Evolutionary conservation across 2,797 vertebrate species (phyloP), one percentile per base, ranked within the genome.

Genomic region (Urophycis tenuis): DNA sequence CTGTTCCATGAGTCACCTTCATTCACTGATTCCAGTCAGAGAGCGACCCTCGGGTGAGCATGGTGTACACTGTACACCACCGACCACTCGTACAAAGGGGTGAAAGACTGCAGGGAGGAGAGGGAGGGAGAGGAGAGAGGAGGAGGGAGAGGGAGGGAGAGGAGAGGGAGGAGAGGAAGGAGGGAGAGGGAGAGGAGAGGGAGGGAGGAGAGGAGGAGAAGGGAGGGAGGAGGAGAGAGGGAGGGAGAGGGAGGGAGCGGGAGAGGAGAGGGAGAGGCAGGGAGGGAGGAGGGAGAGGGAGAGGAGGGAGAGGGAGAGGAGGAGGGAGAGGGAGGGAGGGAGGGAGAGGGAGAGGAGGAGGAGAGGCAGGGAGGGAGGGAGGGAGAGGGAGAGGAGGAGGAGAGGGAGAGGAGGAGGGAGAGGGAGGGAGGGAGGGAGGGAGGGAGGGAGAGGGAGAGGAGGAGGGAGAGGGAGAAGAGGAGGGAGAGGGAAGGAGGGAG

Each of bases 21-120:
- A 90, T 91, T 92, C 88, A 91, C 81, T 73, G 82, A 53, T 72
- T 90, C 72, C 79, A 81, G 74, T 35, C 53, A 75, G 22, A 39
- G 83, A 89, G 85, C 78, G 85, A 85, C 87, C 85, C 87, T 91
- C 88, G 81, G 90, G 86, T 87, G 84, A 87, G 83, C 84, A 89
- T 87, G 87, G 83, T 77, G 83, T 77, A 83, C 75, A 85, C 84
- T 85, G 82, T 87, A 84, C 81, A 77, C 85, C 85, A 71, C 87
- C 89, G 76, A 89, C 85, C 72, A 86, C 75, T 75, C 80, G 77
- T 78, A 78, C 74, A 36, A 25, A 67, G 60, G 9, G 25, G 79
- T 74, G 74, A 87, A 86, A 82, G 79, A 85, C 84, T 74, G 75
- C 73, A 70, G 74, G 17, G 32, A 22, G 60, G 31, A 7, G n/a